Base-by-base conservation (phyloP, 2,888 invertebrate genomes). In the Sinohyriopsis cumingii region DNA sequence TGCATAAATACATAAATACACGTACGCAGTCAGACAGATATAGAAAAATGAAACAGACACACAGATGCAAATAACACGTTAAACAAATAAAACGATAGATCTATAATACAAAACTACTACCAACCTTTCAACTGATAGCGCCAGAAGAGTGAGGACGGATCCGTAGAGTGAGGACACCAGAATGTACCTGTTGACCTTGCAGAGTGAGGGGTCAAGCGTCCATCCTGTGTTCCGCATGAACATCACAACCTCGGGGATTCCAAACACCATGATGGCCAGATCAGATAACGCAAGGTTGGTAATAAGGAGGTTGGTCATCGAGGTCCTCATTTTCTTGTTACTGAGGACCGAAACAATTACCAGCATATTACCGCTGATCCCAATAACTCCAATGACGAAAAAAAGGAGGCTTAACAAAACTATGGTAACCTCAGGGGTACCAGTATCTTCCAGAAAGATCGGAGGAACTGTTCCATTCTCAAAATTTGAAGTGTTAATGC, bases 121-220 rank as follows among this genome's bases (percentile, higher is more conserved):
- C 67, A 71, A 86, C 86, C 86, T 88, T 82, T 91, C 91, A 22
- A 91, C 82, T 71, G 91, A 91, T 22, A 91, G 88, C n/a, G 90
- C 88, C 45, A 90, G 80, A 59, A 91, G 87, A 0, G 91, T 91
- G 65, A 90, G 85, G 45, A 91, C 89, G 25, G 91, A 91, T 2
- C 89, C 87, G 81, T 91, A 91, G 45, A 91, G 85, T 45, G 90
- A 89, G 25, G 87, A 82, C 63, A 90, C 90, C 76, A 91, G 87
- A 20, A 89, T 77, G 77, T 89, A 91, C 9, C 91, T 78, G 54
- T 88, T 79, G 5, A 86, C 68, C 67, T 89, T 88, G 73, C 91
- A 91, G 68, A 89, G 67, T 5, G 82, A 61, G 61, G 79, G 63
- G 20, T 85, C 86, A 55, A 89, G 71, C 53, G 82, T 75, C 89